Base-by-base conservation (phyloP, 2,113 vertebrate species). In the Tupaia chinensis region DNA sequence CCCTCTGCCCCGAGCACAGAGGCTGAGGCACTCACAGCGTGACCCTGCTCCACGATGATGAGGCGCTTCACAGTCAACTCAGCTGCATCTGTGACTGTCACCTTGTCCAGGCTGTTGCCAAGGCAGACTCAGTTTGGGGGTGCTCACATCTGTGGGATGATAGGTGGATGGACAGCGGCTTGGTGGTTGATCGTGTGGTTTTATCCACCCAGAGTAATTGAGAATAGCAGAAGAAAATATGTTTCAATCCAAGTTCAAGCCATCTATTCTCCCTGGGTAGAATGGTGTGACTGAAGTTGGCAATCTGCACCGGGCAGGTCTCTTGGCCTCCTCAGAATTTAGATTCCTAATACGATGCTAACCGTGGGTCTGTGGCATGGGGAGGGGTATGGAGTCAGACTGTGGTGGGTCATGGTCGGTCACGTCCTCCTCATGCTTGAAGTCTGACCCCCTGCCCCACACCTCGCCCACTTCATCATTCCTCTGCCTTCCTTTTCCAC, bases 11-110 rank as follows among this genome's bases (percentile, higher is more conserved):
- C 44, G 44, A 44, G 44, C 44, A 44, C 44, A 44, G 4, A 44
- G 32, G 72, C 65, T 17, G 2, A 23, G 89, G 53, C 19, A 15
- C 12, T 16, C 22, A 2, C 3, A 16, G n/a, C 44, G 11, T 0
- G 1, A 7, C 63, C 74, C 74, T 17, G 1, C 56, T 29, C 53
- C 27, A 7, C 12, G 17, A 15, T 0, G 0, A 53, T 25, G 2
- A 32, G 15, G 15, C 15, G 9, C 9, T 25, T 69, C 6, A 4
- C 16, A 0, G 23, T 66, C 1, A 0, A 58, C 60, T 22, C 76
- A 22, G 66, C 92, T 72, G 65, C 77, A 63, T 74, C 86, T 69
- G 69, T 20, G 81, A 76, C 7, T n/a, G 87, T 63, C 4, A 7
- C 54, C 54, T 56, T 34, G 23, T 58, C 77, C 19, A 4, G 34